Base-by-base conservation (phyloP, 1,140 invertebrate genomes). In the Trachelipus rathkii region DNA sequence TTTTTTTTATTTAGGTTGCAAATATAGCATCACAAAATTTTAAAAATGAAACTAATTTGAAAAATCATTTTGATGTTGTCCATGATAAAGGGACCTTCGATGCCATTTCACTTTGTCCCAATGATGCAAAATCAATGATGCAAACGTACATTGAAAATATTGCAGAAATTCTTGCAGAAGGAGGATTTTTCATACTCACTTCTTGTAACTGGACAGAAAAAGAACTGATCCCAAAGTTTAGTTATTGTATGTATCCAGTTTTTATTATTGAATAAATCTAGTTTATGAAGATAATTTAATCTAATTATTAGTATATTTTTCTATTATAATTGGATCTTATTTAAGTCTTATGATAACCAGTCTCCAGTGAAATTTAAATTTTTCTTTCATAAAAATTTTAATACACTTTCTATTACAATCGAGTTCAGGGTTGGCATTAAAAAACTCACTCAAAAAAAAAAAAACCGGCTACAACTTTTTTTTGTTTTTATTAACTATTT, bases 11-110 rank as follows among this genome's bases (percentile, higher is more conserved):
- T 60, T 60, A 60, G 50, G 50, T 60, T 60, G 50, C 11, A 60
- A 60, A 60, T 60, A 60, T 60, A 15, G 50, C 19, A 15, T 13
- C 19, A 15, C 1, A 60, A 3, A 60, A 19, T 15, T 15, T 15
- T 8, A 76, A 81, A 21, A 44, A 23, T 24, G 45, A 71, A 33
- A 72, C 76, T 15, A 4, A 85, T 72, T 73, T 70, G 11, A 10
- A 19, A 6, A 78, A 60, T 8, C 85, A 85, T 74, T 93, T 89
- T 82, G 87, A 89, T 82, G 82, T 94, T 13, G 86, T 90, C 0
- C 88, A 95, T 72, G 95, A 97, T 84, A 97, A 97, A 86, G 95
- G 96, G 0, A 97, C 95, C 0, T 97, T 95, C 84, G 95, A 97
- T 87, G 94, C 95, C 0, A 90, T 97, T 66, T 92, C 93, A 83